Evolutionary conservation across 2,113 vertebrate genomes (phyloP).

Genomic region (Hystrix brachyura): DNA sequence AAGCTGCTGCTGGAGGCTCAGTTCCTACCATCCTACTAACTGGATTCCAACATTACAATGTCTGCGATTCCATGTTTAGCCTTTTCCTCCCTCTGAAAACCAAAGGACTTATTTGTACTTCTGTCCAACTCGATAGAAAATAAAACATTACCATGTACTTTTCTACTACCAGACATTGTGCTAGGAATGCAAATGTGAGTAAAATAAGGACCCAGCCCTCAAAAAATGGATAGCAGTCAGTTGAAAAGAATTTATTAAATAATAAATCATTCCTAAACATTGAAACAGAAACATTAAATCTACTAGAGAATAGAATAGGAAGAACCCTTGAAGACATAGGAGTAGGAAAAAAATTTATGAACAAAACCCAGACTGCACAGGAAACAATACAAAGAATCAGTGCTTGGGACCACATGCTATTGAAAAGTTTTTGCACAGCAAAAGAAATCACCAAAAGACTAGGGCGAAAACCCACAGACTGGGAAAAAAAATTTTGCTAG

Average conservation of each 20-base stretch:
- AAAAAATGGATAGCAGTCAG: neutral
- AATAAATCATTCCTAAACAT: slow-evolving; percentile 22
- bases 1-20: neutral
- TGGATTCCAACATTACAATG: neutral
- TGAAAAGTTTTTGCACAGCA: too few relatives aligned
- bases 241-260: slow-evolving; percentile 6
- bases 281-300: too few relatives aligned
- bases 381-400: too few relatives aligned
- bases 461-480: too few relatives aligned
- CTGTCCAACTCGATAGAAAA: neutral
- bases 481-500: too few relatives aligned
- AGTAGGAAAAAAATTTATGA: too few relatives aligned
- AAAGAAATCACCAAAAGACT: too few relatives aligned
- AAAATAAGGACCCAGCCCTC: neutral
- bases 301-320: too few relatives aligned
- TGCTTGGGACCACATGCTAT: too few relatives aligned
- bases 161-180: neutral
- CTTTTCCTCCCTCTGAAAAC: neutral
- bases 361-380: too few relatives aligned
- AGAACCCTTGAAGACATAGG: too few relatives aligned
- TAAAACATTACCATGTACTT: neutral
- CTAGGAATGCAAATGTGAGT: neutral
- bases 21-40: neutral
- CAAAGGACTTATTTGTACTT: neutral
- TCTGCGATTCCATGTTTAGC: neutral